A percentile compares a stretch with the other conserved stretches of the same genome.
Evolutionary conservation across 2,113 vertebrate genomes (phyloP).

Genomic region (Symphodus melops): DNA sequence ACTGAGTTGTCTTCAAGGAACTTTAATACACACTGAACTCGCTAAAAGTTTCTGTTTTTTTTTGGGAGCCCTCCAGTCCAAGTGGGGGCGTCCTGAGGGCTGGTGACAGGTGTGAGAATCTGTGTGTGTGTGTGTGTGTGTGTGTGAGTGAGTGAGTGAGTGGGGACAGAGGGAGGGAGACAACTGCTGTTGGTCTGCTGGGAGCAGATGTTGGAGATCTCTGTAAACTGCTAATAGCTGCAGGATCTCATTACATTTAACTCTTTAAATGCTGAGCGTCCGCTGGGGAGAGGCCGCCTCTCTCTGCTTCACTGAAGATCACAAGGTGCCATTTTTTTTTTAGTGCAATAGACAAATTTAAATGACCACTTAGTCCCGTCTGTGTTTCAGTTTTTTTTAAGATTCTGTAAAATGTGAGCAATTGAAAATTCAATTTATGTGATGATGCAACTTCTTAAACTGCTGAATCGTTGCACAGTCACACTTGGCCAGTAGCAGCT

Average conservation of each 20-base stretch:
- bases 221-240: constrained; percentile 82
- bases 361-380: too few species aligned
- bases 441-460: too few species aligned
- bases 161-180: constrained; percentile 60
- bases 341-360: not conserved
- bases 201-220: constrained; percentile 82
- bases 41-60: constrained; percentile 46
- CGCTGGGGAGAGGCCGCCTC: constrained; percentile 5
- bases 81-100: constrained; percentile 54
- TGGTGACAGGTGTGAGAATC: constrained; percentile 71
- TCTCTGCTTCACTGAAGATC: not conserved
- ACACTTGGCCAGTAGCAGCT: too few species aligned
- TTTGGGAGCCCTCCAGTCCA: constrained; percentile 11
- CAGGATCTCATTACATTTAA: constrained; percentile 81
- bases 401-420: not conserved
- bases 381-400: too few species aligned
- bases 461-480: too few species aligned
- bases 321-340: not conserved
- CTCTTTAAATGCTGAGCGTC: constrained; percentile 64
- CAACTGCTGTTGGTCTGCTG: constrained; percentile 78
- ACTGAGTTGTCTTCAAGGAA: too few species aligned
- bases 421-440: too few species aligned
- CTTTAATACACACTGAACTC: constrained; percentile 18
- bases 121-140: constrained; percentile 9
- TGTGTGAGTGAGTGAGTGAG: not conserved